A percentile compares a stretch with the other conserved stretches of the same genome.
These are phyloP conservation scores for Upupa epops DNA, from an alignment of 2,113 vertebrate genomes.

Conservation along the genomic window DNA sequence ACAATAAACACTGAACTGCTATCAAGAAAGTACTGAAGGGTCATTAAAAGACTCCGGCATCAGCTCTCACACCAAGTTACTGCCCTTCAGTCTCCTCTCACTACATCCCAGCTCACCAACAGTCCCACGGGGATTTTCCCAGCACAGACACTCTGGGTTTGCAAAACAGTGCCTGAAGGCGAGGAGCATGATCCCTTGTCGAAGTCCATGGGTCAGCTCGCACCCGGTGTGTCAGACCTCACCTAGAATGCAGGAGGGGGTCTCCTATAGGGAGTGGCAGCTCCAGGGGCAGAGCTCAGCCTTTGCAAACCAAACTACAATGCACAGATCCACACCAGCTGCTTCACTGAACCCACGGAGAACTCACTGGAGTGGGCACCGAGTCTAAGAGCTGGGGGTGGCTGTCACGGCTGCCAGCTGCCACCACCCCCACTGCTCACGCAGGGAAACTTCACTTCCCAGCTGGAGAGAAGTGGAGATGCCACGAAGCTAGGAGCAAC, in stretches of 20 bases:
- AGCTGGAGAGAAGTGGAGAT: not conserved
- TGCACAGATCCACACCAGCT: not conserved
- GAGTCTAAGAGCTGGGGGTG: too few relatives aligned
- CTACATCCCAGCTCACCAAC: not conserved
- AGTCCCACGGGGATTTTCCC: not conserved
- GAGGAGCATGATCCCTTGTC: not conserved
- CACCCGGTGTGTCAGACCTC: not conserved
- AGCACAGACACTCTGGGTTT: not conserved
- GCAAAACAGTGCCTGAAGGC: not conserved
- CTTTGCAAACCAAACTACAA: not conserved
- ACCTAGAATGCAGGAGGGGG: accelerated
- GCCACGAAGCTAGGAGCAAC: not conserved
- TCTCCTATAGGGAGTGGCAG: not conserved
- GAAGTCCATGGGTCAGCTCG: not conserved
- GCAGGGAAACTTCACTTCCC: not conserved
- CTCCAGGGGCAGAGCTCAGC: not conserved
- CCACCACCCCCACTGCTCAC: not conserved
- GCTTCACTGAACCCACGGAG: not conserved
- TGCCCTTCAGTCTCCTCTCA: not conserved
- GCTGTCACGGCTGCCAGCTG: not conserved
- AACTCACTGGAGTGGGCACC: accelerated
- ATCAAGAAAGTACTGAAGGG: not conserved
- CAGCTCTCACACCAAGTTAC: not conserved
- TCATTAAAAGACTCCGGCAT: not conserved
- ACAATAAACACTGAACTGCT: not conserved